A percentile compares a stretch with the other conserved stretches of the same genome.
Conservation (phyloP, 2,888 invertebrate species). For the Eupithecia subfuscata region DNA sequence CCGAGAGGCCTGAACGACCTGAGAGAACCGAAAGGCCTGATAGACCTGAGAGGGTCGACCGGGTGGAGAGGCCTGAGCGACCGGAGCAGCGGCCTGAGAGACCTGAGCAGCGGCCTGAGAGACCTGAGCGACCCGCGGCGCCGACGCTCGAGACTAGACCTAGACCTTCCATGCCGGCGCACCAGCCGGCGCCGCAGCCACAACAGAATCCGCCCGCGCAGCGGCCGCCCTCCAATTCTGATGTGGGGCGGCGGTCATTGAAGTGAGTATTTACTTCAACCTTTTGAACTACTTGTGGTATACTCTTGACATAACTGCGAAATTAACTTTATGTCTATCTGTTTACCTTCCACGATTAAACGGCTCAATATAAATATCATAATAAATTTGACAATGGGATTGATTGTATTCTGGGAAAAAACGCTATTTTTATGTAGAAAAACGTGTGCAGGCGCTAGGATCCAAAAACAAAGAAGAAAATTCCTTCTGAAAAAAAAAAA, state of each 20-base stretch:
- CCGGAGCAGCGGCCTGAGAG: conserved; percentile 47
- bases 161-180: conserved; percentile 53
- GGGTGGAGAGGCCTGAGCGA: conserved; percentile 65
- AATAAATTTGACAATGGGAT: neutral
- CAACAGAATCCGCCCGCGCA: conserved; percentile 63
- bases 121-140: conserved; percentile 55
- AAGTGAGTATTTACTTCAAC: conserved; percentile 81
- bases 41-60: conserved; percentile 60
- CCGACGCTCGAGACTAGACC: conserved; percentile 50
- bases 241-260: conserved; percentile 89
- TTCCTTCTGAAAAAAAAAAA: too few species aligned
- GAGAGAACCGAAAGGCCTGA: conserved; percentile 53
- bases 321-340: neutral
- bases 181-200: conserved; percentile 50
- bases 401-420: neutral
- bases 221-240: conserved; percentile 83
- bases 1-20: conserved; percentile 59
- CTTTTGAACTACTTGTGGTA: neutral
- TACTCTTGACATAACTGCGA: neutral
- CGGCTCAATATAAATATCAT: too few species aligned
- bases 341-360: neutral
- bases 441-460: neutral
- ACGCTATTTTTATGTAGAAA: neutral
- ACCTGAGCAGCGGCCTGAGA: conserved; percentile 58
- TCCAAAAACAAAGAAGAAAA: neutral